Evolutionary conservation across 37 sponge, comb jelly and placozoan genomes (phyloP), one percentile per base, ranked within the genome.

Genomic region (Geodia barretti): DNA sequence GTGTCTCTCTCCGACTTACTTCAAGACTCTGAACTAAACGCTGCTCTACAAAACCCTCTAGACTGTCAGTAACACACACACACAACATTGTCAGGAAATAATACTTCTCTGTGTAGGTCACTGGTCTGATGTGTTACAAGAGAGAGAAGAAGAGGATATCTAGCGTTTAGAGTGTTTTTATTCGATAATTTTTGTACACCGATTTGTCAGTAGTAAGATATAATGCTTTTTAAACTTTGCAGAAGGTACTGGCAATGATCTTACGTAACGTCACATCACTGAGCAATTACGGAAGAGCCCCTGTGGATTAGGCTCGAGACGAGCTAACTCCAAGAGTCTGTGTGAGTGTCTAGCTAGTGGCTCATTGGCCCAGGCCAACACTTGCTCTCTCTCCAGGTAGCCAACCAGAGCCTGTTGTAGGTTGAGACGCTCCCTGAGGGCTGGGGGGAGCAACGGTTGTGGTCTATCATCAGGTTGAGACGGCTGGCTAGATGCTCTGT

Each of bases 301-400:
- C 25, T 83, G 74, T 24, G 92, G 88, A 39, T 92, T 92, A 26
- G 54, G 34, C 21, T 83, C 88, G 1, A 64, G 33, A 2, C 75
- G 70, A 20, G 92, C 83, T 17, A 95, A 31, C 32, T 86, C 82
- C 2, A 74, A 14, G 37, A 95, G 79, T 82, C 68, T 81, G 60
- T 84, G 59, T 17, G 81, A 59, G n/a, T 95, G 95, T 1, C 39
- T 30, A 21, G 61, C 54, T 25, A 30, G 64, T 11, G 95, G 95
- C 29, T 34, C 65, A 43, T 80, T 74, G 39, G 17, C 70, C 95
- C 95, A 95, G 7, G 95, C 88, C 39, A 95, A 60, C 19, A 95
- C 83, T 39, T 93, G 93, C 8, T 66, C 70, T 20, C 64, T 62
- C 28, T 78, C 75, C 3, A 93, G 76, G 73, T 86, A 93, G 33